Percentiles rank a stretch among this genome's conserved stretches.
These are phyloP conservation scores for Ephialtes manifestator DNA, from an alignment of 2,888 invertebrate genomes.

Conservation along the genomic window DNA sequence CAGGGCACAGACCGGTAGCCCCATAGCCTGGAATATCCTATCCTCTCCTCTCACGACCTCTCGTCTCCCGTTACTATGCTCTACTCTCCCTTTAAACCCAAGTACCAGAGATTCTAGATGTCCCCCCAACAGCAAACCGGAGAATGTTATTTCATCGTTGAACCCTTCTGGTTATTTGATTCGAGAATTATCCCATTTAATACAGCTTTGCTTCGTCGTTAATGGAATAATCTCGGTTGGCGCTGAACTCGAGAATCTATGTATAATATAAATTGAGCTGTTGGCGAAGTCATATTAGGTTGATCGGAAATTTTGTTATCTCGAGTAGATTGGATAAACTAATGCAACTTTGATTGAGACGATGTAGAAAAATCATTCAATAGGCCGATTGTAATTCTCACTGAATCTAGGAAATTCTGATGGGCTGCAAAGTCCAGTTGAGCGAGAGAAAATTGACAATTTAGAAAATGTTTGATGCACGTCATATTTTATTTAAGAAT, in stretches of 20 bases:
- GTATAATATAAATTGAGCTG: neutral
- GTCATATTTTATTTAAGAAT: no score
- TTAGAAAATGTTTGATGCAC: conserved; percentile 69
- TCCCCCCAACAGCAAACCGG: conserved; percentile 17
- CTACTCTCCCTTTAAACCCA: conserved; percentile 19
- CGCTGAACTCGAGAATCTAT: neutral
- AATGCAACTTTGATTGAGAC: neutral
- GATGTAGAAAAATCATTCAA: neutral
- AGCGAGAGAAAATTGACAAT: conserved; percentile 73
- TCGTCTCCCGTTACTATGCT: conserved; percentile 26
- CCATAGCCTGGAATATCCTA: conserved; percentile 74
- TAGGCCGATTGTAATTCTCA: neutral
- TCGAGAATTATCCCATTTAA: conserved; percentile 52
- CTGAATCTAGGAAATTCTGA: neutral
- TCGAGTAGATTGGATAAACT: neutral
- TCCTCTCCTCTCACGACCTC: conserved; percentile 55
- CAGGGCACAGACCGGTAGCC: neutral
- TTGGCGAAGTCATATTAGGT: neutral
- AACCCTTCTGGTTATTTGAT: conserved; percentile 51
- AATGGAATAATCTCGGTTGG: conserved; percentile 32
- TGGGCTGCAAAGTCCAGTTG: no score
- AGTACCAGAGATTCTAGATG: conserved; percentile 12
- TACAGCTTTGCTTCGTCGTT: conserved; percentile 25
- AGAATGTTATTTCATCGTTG: conserved; percentile 58
- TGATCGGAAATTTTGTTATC: neutral